These are phyloP conservation scores for Phaedon cochleariae DNA, from an alignment of 2,888 invertebrate species.

Conservation along the genomic window DNA sequence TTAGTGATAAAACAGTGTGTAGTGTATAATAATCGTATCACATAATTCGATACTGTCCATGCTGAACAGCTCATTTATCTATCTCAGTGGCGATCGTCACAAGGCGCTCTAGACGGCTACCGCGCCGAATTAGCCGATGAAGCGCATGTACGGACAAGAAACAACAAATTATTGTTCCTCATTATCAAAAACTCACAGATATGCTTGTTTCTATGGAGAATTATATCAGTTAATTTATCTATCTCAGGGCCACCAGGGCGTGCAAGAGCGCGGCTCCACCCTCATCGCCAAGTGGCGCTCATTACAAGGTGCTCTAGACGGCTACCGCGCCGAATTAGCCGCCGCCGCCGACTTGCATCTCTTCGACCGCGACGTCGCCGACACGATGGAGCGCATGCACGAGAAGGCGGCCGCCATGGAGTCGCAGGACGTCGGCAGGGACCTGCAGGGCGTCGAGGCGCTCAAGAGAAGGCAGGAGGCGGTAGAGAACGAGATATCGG, in stretches of 20 bases:
- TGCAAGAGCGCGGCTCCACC: slow-evolving; percentile 81
- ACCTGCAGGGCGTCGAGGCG: slow-evolving; percentile 73
- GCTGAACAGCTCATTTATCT: too few relatives aligned
- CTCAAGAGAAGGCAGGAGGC: slow-evolving; percentile 88
- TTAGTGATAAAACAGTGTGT: too few relatives aligned
- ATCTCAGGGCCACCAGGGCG: slow-evolving; percentile 75
- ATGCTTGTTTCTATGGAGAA: too few relatives aligned
- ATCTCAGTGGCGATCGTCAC: too few relatives aligned
- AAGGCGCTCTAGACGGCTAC: too few relatives aligned
- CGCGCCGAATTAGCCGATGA: too few relatives aligned
- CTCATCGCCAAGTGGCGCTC: slow-evolving; percentile 90
- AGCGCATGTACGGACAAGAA: too few relatives aligned
- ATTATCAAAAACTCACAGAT: too few relatives aligned
- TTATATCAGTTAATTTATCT: too few relatives aligned
- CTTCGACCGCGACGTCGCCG: slow-evolving; percentile 93
- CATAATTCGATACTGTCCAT: too few relatives aligned
- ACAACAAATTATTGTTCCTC: too few relatives aligned
- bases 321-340: slow-evolving; percentile 81
- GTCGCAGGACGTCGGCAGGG: slow-evolving; percentile 80
- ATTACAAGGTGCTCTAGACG: slow-evolving; percentile 85
- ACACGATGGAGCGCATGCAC: slow-evolving; percentile 88
- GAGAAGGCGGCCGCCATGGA: slow-evolving; percentile 89
- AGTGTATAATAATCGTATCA: too few relatives aligned
- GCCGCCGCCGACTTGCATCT: slow-evolving; percentile 93
- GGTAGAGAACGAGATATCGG: slow-evolving; percentile 87